Conservation (phyloP, 2,797 vertebrate genomes). For the Characodon lateralis region DNA sequence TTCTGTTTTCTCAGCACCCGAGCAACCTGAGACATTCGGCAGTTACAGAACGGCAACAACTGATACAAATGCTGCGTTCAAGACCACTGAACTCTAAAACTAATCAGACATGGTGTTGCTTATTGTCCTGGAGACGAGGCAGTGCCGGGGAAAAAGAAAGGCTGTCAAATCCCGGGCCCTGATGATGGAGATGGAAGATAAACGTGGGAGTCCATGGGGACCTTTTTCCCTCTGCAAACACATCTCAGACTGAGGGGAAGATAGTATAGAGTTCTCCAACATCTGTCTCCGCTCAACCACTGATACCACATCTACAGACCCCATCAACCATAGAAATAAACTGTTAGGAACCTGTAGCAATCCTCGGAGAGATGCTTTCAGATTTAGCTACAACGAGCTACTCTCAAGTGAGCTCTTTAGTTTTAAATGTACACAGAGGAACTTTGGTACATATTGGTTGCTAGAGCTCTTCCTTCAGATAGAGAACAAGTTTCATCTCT, state of each 20-base stretch:
- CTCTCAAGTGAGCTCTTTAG: slow-evolving; percentile 66
- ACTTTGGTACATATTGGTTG: slow-evolving; percentile 42
- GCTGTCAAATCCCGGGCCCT: slow-evolving; percentile 83
- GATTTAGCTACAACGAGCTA: slow-evolving; percentile 62
- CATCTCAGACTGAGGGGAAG: slow-evolving; percentile 67
- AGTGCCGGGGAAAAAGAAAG: slow-evolving; percentile 75
- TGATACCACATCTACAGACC: slow-evolving; percentile 63
- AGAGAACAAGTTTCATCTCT: slow-evolving; percentile 23
- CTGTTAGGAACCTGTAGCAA: slow-evolving; percentile 67
- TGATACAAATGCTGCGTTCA: slow-evolving; percentile 80
- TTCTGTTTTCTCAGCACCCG: slow-evolving; percentile 73
- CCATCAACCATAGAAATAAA: slow-evolving; percentile 81
- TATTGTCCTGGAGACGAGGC: slow-evolving; percentile 85
- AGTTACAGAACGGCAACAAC: slow-evolving; percentile 79
- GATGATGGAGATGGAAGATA: slow-evolving; percentile 87
- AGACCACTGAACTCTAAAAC: slow-evolving; percentile 88
- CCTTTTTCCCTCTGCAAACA: slow-evolving; percentile 73
- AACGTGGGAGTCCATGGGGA: slow-evolving; percentile 80
- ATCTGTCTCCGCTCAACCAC: slow-evolving; percentile 72
- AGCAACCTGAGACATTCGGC: slow-evolving; percentile 80
- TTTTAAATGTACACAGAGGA: slow-evolving; percentile 64
- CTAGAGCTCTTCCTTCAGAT: slow-evolving; percentile 52
- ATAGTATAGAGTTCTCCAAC: slow-evolving; percentile 82
- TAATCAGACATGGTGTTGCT: slow-evolving; percentile 87
- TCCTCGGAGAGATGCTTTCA: slow-evolving; percentile 56